Percentiles rank a stretch among this genome's conserved stretches.
phyloP scores from a whole-genome alignment of 2,888 invertebrate genomes.

The Diadegma fenestrale region DNA sequence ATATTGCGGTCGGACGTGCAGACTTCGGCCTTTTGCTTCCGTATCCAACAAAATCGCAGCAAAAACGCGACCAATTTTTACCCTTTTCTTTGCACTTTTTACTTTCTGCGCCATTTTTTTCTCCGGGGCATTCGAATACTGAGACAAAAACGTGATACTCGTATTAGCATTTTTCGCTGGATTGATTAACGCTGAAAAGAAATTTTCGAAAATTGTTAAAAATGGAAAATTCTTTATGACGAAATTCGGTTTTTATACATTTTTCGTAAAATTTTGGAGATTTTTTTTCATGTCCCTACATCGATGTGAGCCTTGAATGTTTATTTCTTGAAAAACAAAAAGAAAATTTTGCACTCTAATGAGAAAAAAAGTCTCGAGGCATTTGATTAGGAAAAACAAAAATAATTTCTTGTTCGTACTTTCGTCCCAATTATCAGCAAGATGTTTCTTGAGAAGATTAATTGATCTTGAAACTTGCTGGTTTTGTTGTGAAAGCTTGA shows the following conservation, averaged over 20 bases:
- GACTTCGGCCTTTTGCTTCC: conserved; percentile 19
- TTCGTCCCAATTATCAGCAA: background rate
- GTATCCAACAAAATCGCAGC: background rate
- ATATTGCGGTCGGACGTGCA: conserved; percentile 60
- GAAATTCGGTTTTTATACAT: no score
- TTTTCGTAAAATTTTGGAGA: no score
- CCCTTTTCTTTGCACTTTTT: background rate
- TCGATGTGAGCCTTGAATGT: background rate
- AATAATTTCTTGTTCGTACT: background rate
- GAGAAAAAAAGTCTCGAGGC: background rate
- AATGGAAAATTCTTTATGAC: no score
- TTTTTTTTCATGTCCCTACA: no score
- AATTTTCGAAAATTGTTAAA: no score
- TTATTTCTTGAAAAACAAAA: background rate
- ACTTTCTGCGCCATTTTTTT: background rate
- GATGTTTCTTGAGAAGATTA: background rate
- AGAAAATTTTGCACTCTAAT: background rate
- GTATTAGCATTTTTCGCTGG: background rate
- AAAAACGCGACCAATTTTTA: background rate
- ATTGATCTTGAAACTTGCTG: background rate
- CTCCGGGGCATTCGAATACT: background rate
- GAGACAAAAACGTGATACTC: background rate
- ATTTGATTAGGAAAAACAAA: background rate
- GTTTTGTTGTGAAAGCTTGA: background rate
- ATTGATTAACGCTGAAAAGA: no score